Percentiles rank a stretch among this genome's conserved stretches.
phyloP scores from a whole-genome alignment of 1,140 invertebrate species.

The Aporrectodea caliginosa region DNA sequence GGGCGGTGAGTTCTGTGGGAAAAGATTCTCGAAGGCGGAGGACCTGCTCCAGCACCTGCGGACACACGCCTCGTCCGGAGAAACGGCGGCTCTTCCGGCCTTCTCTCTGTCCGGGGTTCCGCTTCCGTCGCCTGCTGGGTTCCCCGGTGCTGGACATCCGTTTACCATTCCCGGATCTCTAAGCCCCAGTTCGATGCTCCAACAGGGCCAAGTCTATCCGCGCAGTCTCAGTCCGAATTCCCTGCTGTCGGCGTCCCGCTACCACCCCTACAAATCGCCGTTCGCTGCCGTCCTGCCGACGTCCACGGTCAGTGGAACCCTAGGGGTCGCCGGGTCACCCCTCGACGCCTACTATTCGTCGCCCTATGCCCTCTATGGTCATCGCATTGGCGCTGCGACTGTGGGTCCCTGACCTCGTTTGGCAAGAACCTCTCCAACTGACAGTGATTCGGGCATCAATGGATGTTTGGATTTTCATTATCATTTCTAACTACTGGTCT shows the following conservation, averaged over 20 bases:
- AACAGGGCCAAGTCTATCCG: constrained; percentile 68
- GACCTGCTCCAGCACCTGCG: constrained; percentile 89
- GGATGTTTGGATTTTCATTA: not conserved
- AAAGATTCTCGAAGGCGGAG: constrained; percentile 85
- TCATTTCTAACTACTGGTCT: not conserved
- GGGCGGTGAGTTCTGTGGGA: constrained; percentile 85
- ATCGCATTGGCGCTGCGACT: constrained; percentile 78
- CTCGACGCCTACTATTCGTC: constrained; percentile 74
- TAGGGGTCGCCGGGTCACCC: not conserved
- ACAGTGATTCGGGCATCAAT: not conserved
- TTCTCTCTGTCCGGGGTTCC: constrained; percentile 45
- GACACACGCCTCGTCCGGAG: constrained; percentile 75
- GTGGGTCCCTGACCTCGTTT: constrained; percentile 43
- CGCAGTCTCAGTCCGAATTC: constrained; percentile 73
- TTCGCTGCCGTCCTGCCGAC: constrained; percentile 63
- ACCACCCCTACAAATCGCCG: constrained; percentile 73
- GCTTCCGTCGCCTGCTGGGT: constrained; percentile 57
- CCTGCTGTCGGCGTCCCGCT: constrained; percentile 70
- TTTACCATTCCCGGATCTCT: constrained; percentile 30
- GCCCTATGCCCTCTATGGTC: constrained; percentile 84
- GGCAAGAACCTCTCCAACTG: not conserved
- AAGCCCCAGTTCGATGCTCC: constrained; percentile 58
- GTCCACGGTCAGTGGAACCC: constrained; percentile 36
- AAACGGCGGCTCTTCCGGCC: constrained; percentile 53
- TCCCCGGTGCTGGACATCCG: constrained; percentile 26